Percentiles rank a stretch among this genome's conserved stretches.
These are phyloP conservation scores for Argya squamiceps DNA, from an alignment of 2,797 vertebrate genomes.

Conservation along the genomic window DNA sequence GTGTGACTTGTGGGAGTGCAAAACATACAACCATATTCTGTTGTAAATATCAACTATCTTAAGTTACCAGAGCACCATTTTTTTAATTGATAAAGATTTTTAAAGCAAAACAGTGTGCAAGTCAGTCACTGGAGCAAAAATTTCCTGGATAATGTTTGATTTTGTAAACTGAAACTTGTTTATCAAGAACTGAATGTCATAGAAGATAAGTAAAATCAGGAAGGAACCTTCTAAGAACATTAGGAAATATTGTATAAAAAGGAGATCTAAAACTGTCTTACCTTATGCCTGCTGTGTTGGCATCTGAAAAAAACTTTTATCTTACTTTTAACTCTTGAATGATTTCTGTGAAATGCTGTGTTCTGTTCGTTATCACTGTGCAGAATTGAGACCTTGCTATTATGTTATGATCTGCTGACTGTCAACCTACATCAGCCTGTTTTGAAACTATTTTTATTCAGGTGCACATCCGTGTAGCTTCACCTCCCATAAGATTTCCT, in stretches of 20 bases:
- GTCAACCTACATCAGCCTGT: background rate
- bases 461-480: slow-evolving; percentile 97
- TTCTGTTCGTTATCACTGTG: background rate
- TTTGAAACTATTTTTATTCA: slow-evolving; percentile 57
- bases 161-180: background rate
- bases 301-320: background rate
- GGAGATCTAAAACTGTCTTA: background rate
- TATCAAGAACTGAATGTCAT: background rate
- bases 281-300: background rate
- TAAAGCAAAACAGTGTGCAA: background rate
- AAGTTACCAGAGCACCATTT: background rate
- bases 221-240: background rate
- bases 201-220: background rate
- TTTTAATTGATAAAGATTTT: background rate
- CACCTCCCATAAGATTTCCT: slow-evolving; percentile 92
- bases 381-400: background rate
- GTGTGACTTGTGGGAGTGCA: background rate
- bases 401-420: background rate
- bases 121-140: background rate
- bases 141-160: background rate
- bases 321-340: background rate
- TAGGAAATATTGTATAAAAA: background rate
- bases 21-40: background rate
- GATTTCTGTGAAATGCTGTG: background rate
- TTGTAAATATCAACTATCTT: background rate